Conservation (phyloP, 2,797 vertebrate species). For the Tenualosa ilisha region DNA sequence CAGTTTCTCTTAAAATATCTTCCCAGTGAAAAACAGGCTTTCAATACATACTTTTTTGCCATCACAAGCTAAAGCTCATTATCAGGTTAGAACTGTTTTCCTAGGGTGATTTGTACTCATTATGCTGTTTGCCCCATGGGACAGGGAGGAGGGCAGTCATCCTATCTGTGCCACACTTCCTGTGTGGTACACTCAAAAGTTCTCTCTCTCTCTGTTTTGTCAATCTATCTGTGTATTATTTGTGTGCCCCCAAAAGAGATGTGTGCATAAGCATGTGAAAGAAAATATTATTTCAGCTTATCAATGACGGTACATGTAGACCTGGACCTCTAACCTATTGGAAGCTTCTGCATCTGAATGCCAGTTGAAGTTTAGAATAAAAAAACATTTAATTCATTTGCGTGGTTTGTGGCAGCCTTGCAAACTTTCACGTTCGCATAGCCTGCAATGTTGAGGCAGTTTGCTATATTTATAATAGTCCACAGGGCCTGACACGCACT, state of each 20-base stretch:
- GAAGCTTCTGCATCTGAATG: neutral
- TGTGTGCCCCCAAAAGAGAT: neutral
- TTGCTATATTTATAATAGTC: neutral
- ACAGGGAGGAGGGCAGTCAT: conserved; percentile 27
- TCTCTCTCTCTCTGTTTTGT: conserved; percentile 27
- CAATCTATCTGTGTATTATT: conserved; percentile 2
- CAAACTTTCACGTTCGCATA: too few relatives aligned
- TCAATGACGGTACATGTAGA: neutral
- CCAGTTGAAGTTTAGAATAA: neutral
- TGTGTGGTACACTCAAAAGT: conserved; percentile 31
- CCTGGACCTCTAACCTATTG: neutral
- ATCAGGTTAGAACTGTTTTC: neutral
- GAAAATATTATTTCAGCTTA: neutral
- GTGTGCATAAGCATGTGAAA: neutral
- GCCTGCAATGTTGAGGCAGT: neutral
- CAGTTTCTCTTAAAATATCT: too few relatives aligned
- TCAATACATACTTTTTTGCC: neutral
- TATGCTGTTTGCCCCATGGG: conserved; percentile 36
- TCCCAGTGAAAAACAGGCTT: neutral
- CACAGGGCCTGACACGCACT: neutral
- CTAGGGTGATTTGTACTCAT: neutral
- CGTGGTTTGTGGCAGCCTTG: too few relatives aligned
- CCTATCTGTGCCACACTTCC: conserved; percentile 46
- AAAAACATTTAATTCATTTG: too few relatives aligned
- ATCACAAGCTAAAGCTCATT: neutral